Percentiles rank a stretch among this genome's conserved stretches.
Conservation (phyloP, 2,888 invertebrate species). For the Alloplasta piceator region DNA sequence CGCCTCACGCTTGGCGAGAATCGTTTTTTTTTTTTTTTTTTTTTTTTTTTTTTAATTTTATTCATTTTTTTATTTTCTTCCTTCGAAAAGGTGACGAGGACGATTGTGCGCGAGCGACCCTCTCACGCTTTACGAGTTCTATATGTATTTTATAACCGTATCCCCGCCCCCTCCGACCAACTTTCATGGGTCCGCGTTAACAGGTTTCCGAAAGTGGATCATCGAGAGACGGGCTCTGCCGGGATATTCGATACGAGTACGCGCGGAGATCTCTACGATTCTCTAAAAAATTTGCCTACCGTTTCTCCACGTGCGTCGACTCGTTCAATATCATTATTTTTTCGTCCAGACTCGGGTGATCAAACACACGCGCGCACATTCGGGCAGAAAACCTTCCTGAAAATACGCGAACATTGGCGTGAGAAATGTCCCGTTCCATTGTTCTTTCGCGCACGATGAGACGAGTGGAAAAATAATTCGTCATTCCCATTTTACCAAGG, state of each 20-base stretch:
- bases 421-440: no score
- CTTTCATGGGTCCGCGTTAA: slow-evolving; percentile 39
- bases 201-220: slow-evolving; percentile 61
- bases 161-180: background rate
- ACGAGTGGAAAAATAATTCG: no score
- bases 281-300: no score
- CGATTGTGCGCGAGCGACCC: slow-evolving; percentile 3
- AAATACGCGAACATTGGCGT: no score
- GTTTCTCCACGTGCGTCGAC: no score
- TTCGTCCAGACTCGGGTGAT: no score
- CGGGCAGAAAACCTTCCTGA: no score
- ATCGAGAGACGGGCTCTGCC: slow-evolving; percentile 25
- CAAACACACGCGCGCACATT: no score
- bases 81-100: slow-evolving; percentile 8
- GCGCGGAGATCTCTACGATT: no score
- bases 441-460: no score
- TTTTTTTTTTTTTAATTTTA: background rate
- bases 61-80: background rate
- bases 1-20: background rate
- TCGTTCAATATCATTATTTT: no score
- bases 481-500: no score
- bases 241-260: background rate
- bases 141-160: slow-evolving; percentile 39
- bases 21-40: background rate
- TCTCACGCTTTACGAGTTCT: background rate